Percentiles rank a stretch among this genome's conserved stretches.
Conservation (phyloP, 2,888 invertebrate species). For the Dysmachus trigonus region DNA sequence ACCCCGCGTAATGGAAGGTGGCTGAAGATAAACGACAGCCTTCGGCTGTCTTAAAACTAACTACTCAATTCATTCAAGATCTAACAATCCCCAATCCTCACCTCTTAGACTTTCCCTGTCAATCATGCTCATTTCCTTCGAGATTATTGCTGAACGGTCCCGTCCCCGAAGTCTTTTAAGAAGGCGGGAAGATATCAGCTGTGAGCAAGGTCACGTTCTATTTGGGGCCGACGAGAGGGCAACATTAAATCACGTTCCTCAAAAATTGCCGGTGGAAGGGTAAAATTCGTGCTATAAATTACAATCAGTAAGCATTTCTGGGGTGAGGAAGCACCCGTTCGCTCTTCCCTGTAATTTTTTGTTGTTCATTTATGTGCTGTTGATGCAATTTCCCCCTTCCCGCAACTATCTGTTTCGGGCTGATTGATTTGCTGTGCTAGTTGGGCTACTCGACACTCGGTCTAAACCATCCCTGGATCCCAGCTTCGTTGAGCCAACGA, state of each 20-base stretch:
- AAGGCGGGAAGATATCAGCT: not conserved
- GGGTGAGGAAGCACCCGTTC: not conserved
- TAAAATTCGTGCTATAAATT: not conserved
- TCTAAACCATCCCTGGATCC: not conserved
- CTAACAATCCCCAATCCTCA: not conserved
- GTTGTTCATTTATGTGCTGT: not conserved
- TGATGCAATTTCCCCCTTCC: not conserved
- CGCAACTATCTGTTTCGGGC: not conserved
- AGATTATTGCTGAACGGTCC: not conserved
- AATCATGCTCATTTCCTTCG: not conserved
- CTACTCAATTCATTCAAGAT: not conserved
- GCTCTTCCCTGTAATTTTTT: not conserved
- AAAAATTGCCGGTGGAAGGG: not conserved
- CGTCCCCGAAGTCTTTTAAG: not conserved
- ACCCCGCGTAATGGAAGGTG: not conserved
- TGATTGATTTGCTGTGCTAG: not conserved
- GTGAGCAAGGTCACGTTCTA: not conserved
- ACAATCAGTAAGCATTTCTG: not conserved
- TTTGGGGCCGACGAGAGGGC: not conserved
- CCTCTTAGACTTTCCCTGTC: not conserved
- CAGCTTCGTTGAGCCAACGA: not conserved
- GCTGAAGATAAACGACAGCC: not conserved
- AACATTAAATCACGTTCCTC: not conserved
- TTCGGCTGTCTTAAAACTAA: not conserved
- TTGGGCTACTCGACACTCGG: not conserved